Conservation (phyloP, 2,888 invertebrate species). For the Nephrotoma guestfalica region DNA sequence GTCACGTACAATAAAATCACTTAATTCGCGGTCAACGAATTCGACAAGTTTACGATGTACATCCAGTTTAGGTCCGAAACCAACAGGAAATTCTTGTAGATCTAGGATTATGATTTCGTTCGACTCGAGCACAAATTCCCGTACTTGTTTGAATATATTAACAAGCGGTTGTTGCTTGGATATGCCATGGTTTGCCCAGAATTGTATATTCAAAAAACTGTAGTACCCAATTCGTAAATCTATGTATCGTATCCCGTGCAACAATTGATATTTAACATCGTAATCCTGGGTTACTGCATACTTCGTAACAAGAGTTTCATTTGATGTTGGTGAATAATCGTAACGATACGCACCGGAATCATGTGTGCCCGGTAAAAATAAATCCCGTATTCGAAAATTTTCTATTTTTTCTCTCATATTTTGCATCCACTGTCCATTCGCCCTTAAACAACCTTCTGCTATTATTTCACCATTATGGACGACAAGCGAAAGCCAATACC, state of each 20-base stretch:
- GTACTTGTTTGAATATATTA: constrained; percentile 36
- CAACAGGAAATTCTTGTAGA: constrained; percentile 43
- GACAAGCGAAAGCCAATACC: constrained; percentile 30
- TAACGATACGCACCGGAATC: constrained; percentile 45
- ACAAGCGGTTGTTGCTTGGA: constrained; percentile 34
- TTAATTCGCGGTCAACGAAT: constrained; percentile 38
- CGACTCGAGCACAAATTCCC: constrained; percentile 38
- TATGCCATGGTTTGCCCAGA: constrained; percentile 42
- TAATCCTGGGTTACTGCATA: constrained; percentile 41
- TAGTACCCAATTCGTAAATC: constrained; percentile 44
- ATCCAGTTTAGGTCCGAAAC: constrained; percentile 31
- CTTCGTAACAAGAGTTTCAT: constrained; percentile 33
- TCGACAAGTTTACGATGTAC: constrained; percentile 38
- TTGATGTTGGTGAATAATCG: constrained; percentile 25
- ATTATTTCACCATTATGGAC: constrained; percentile 23
- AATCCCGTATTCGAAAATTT: constrained; percentile 33
- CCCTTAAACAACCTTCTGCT: constrained; percentile 34
- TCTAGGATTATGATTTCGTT: constrained; percentile 45
- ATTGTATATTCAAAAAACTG: constrained; percentile 23
- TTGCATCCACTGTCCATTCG: constrained; percentile 43
- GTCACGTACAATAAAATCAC: constrained; percentile 36
- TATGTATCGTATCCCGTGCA: constrained; percentile 44
- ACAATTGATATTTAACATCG: constrained; percentile 39
- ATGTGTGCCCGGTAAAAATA: constrained; percentile 57
- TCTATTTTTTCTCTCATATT: constrained; percentile 33